Evolutionary conservation across 2,888 invertebrate species (phyloP), one percentile per base, ranked within the genome.

Genomic region (Cyclophora albipunctata): DNA sequence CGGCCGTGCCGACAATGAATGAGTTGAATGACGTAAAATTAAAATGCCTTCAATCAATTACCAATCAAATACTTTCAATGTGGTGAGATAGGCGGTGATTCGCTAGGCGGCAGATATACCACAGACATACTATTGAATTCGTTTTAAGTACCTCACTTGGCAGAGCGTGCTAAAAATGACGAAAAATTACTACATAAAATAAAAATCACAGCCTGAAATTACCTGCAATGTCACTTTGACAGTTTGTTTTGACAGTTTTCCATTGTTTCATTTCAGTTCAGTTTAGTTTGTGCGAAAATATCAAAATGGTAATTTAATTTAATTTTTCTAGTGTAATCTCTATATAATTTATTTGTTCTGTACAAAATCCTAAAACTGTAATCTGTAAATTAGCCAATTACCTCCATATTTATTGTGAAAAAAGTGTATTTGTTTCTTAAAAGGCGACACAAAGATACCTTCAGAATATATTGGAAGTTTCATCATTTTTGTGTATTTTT

Each of bases 271-370:
- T 40, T 37, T 37, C 41, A 42, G 54, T 20, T 48, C 34, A 45
- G 45, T 64, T 69, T 66, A 71, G 65, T 73, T 73, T 71, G 63
- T 60, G 54, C 64, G 58, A 61, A 56, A 54, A 46, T 49, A 59
- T 60, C 73, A 84, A 84, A 80, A 86, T 86, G 86, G 86, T 86
- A 86, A 84, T 58, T 75, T 7, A 76, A 84, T 80, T 81, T 58
- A 0, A 47, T 59, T 59, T 73, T 78, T 73, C 56, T 60, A 3
- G 2, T 44, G 33, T 60, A 80, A 86, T 86, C 86, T 50, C 46
- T 41, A 0, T n/a, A 41, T 20, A 47, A 53, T 67, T 51, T 5
- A 0, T 7, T 2, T 2, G 44, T 53, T 47, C 20, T 42, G 40
- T 40, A 6, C 5, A 4, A n/a, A 4, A 20, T 7, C 7, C 7